Percentiles rank a stretch among this genome's conserved stretches.
Evolutionary conservation across 1,140 invertebrate species (phyloP).

Genomic region (Meteorus sp.): DNA sequence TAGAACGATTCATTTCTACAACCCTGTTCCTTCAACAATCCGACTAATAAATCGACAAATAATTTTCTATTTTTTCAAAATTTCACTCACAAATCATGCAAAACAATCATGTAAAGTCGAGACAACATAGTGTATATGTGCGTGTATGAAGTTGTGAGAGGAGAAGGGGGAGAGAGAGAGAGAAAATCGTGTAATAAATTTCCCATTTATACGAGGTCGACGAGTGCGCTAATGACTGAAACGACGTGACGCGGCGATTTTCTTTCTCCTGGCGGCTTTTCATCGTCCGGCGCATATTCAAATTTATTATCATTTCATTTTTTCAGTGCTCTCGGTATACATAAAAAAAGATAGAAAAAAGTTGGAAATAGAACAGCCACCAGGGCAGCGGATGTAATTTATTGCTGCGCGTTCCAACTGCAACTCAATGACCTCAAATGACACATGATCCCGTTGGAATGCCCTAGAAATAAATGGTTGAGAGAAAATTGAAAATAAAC

Average conservation of each 20-base stretch:
- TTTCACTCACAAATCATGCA: too few species aligned
- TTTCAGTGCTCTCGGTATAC: not conserved
- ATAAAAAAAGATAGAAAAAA: not conserved
- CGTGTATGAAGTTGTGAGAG: not conserved
- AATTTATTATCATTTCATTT: constrained; percentile 5
- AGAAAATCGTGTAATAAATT: constrained; percentile 13
- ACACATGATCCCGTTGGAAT: constrained; percentile 33
- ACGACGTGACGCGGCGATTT: not conserved
- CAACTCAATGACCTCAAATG: constrained; percentile 6
- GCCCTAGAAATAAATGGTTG: not conserved
- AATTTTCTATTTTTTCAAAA: too few species aligned
- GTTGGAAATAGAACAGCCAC: too few species aligned
- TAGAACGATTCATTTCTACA: too few species aligned
- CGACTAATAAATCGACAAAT: too few species aligned
- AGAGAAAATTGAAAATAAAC: too few species aligned
- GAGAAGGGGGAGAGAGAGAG: not conserved
- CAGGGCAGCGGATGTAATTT: not conserved
- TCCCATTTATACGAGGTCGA: not conserved
- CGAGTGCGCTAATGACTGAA: constrained; percentile 10
- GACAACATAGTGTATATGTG: not conserved
- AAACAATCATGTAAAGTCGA: not conserved
- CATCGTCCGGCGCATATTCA: constrained; percentile 5
- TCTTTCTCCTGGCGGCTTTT: constrained; percentile 9
- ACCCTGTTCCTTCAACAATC: too few species aligned
- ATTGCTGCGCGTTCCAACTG: constrained; percentile 22